These are phyloP conservation scores for Drusus annulatus DNA, from an alignment of 1,140 invertebrate species.

Conservation along the genomic window DNA sequence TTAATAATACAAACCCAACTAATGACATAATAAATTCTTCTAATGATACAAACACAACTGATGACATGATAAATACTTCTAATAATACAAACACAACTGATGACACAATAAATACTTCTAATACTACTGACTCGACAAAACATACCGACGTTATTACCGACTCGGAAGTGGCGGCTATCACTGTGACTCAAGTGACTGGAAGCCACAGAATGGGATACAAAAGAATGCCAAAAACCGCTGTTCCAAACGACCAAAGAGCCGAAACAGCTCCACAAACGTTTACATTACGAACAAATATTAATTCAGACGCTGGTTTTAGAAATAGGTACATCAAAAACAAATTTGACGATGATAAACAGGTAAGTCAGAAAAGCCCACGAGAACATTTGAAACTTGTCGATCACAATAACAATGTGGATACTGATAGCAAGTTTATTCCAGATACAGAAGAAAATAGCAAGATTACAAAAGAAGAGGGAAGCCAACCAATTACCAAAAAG, in stretches of 20 bases:
- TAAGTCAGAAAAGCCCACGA: slow-evolving; percentile 39
- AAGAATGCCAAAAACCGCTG: slow-evolving; percentile 31
- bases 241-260: slow-evolving; percentile 48
- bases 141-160: slow-evolving; percentile 38
- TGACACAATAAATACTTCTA: neutral
- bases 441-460: slow-evolving; percentile 47
- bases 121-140: slow-evolving; percentile 16
- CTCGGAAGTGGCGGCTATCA: slow-evolving; percentile 49
- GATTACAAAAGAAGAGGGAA: slow-evolving; percentile 22
- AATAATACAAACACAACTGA: too few relatives aligned
- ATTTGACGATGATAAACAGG: slow-evolving; percentile 44
- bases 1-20: too few relatives aligned
- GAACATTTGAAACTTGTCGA: slow-evolving; percentile 27
- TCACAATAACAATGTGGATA: slow-evolving; percentile 40
- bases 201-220: slow-evolving; percentile 31
- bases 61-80: too few relatives aligned
- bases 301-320: too few relatives aligned
- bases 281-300: slow-evolving; percentile 1
- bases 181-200: slow-evolving; percentile 51
- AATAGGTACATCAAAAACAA: slow-evolving; percentile 9
- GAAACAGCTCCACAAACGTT: slow-evolving; percentile 50
- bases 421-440: slow-evolving; percentile 55
- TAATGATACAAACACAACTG: too few relatives aligned
- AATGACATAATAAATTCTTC: too few relatives aligned
- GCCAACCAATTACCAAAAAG: slow-evolving; percentile 27